Percentiles rank a stretch among this genome's conserved stretches.
These are phyloP conservation scores for Mimumesa dahlbomi DNA, from an alignment of 2,888 invertebrate genomes.

Conservation along the genomic window DNA sequence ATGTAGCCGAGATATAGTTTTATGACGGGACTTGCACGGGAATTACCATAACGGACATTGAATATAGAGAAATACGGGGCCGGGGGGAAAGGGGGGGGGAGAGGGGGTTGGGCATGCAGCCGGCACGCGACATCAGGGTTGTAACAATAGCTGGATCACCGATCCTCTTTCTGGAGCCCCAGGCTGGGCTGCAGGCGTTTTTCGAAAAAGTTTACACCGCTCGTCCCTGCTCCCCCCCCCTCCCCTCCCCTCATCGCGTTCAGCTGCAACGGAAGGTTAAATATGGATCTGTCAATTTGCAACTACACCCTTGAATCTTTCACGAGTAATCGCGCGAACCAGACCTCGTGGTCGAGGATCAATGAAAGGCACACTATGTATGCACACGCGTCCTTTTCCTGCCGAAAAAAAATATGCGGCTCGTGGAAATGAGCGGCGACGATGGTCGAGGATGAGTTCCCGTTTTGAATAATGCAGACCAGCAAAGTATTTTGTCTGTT, in stretches of 20 bases:
- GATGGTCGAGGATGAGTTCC: background rate
- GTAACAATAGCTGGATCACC: constrained; percentile 54
- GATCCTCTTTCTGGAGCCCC: constrained; percentile 33
- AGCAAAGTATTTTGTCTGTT: background rate
- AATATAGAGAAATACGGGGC: constrained; percentile 9
- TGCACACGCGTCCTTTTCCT: background rate
- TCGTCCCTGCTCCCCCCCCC: background rate
- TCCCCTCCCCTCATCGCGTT: background rate
- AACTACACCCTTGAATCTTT: constrained; percentile 51
- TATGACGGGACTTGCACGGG: constrained; percentile 52
- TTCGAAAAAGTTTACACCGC: constrained; percentile 33
- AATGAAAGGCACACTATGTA: background rate
- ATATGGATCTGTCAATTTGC: constrained; percentile 54
- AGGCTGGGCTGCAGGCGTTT: constrained; percentile 32
- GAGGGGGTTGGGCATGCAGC: constrained; percentile 52
- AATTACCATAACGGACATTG: constrained; percentile 67
- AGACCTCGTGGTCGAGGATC: background rate
- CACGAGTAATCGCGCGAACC: constrained; percentile 21
- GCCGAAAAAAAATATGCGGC: background rate
- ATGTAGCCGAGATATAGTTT: constrained; percentile 59
- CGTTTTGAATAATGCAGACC: background rate
- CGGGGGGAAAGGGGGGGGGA: constrained; percentile 19
- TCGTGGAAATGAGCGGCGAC: background rate
- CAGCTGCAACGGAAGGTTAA: constrained; percentile 27
- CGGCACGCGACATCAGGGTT: constrained; percentile 66